phyloP scores from a whole-genome alignment of 2,888 invertebrate genomes.

The Nebria salina region DNA sequence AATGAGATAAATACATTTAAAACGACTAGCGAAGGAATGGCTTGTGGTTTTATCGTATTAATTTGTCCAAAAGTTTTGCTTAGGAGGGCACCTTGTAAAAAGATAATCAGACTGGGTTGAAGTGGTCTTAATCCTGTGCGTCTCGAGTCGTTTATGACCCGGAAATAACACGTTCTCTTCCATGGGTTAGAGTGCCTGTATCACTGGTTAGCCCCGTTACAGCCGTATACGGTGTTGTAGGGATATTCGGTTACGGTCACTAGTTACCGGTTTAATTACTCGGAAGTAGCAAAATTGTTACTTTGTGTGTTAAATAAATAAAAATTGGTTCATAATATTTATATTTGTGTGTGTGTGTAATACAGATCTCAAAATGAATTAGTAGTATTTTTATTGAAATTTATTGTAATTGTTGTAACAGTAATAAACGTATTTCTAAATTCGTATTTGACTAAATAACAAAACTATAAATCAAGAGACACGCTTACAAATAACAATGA shows the following conservation, averaged over 20 bases:
- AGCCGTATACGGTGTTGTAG: neutral
- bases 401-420: too few relatives aligned
- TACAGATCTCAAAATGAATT: too few relatives aligned
- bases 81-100: conserved; percentile 18
- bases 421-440: too few relatives aligned
- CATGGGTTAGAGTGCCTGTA: neutral
- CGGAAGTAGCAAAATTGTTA: neutral
- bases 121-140: conserved; percentile 32
- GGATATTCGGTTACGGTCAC: conserved; percentile 7
- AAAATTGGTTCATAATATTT: too few relatives aligned
- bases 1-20: conserved; percentile 42
- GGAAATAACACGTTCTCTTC: conserved; percentile 40
- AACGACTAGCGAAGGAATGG: conserved; percentile 7
- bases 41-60: conserved; percentile 34
- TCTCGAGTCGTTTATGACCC: conserved; percentile 38
- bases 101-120: conserved; percentile 31
- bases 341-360: too few relatives aligned
- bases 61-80: conserved; percentile 25
- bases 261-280: neutral
- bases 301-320: neutral
- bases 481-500: too few relatives aligned
- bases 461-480: too few relatives aligned
- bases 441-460: too few relatives aligned
- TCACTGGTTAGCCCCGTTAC: conserved; percentile 5
- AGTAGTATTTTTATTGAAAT: too few relatives aligned